phyloP scores from a whole-genome alignment of 2,888 invertebrate genomes.

The Melinaea marsaeus region DNA sequence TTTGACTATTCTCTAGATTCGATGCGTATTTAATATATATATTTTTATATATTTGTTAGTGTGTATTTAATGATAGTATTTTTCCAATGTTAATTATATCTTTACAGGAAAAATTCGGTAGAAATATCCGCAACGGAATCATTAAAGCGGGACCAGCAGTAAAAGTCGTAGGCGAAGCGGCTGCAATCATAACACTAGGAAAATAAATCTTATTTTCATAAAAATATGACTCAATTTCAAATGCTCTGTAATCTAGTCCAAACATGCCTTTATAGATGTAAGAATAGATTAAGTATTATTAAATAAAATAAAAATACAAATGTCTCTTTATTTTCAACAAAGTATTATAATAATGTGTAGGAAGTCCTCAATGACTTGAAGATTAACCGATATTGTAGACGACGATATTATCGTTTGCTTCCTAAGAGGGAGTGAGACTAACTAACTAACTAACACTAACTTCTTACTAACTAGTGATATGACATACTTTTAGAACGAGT shows the following conservation, averaged over 20 bases:
- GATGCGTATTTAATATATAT: too few relatives aligned
- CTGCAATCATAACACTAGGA: constrained; percentile 15
- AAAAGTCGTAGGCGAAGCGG: constrained; percentile 37
- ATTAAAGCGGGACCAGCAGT: constrained; percentile 44
- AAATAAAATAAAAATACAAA: not conserved
- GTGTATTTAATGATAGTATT: too few relatives aligned
- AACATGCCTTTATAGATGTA: not conserved
- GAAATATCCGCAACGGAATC: constrained; percentile 40
- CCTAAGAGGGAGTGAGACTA: too few relatives aligned
- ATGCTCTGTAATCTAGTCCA: not conserved
- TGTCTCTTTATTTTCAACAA: not conserved
- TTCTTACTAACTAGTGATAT: too few relatives aligned
- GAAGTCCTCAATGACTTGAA: too few relatives aligned
- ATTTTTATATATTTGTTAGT: too few relatives aligned
- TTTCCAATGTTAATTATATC: constrained; percentile 3
- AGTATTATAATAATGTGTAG: too few relatives aligned
- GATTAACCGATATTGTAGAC: too few relatives aligned
- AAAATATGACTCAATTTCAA: not conserved
- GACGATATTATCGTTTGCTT: too few relatives aligned
- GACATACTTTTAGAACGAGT: too few relatives aligned
- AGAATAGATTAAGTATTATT: not conserved
- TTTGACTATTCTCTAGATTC: too few relatives aligned
- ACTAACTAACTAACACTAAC: too few relatives aligned
- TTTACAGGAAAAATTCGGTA: constrained; percentile 41
- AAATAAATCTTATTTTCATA: not conserved